Evolutionary conservation across 1,140 invertebrate genomes (phyloP).

Genomic region (Probaryconus sp.): DNA sequence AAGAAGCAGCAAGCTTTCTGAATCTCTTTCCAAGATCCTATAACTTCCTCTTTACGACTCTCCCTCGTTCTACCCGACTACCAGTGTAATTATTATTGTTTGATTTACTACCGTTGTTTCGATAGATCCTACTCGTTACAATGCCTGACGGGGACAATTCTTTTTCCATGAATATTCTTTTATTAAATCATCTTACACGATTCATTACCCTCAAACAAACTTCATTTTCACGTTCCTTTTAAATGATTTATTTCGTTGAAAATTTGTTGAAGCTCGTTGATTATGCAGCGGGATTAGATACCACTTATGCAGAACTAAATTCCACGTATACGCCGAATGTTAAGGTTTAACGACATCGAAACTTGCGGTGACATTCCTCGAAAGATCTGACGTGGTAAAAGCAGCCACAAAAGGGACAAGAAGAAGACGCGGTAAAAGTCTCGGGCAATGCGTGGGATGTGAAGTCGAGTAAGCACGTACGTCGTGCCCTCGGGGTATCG

Average conservation of each 20-base stretch:
- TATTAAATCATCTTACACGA: no score
- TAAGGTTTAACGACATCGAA: constrained; percentile 51
- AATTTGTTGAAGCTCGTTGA: constrained; percentile 17
- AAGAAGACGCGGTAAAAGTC: constrained; percentile 58
- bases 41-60: constrained; percentile 76
- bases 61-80: constrained; percentile 62
- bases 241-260: no score
- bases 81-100: constrained; percentile 69
- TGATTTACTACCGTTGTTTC: constrained; percentile 65
- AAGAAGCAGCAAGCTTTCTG: constrained; percentile 65
- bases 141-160: no score
- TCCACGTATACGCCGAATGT: constrained; percentile 48
- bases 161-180: no score
- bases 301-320: constrained; percentile 32
- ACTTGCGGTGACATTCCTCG: constrained; percentile 62
- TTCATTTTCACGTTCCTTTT: no score
- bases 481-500: constrained; percentile 66
- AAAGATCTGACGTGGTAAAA: constrained; percentile 60
- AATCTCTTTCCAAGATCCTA: constrained; percentile 75
- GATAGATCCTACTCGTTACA: constrained; percentile 53
- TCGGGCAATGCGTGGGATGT: constrained; percentile 69
- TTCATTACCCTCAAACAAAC: no score
- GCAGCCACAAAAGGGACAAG: constrained; percentile 58
- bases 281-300: constrained; percentile 29
- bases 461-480: constrained; percentile 70